A percentile compares a stretch with the other conserved stretches of the same genome.
These are phyloP conservation scores for Hipposideros larvatus DNA, from an alignment of 2,797 vertebrate species.

Conservation along the genomic window DNA sequence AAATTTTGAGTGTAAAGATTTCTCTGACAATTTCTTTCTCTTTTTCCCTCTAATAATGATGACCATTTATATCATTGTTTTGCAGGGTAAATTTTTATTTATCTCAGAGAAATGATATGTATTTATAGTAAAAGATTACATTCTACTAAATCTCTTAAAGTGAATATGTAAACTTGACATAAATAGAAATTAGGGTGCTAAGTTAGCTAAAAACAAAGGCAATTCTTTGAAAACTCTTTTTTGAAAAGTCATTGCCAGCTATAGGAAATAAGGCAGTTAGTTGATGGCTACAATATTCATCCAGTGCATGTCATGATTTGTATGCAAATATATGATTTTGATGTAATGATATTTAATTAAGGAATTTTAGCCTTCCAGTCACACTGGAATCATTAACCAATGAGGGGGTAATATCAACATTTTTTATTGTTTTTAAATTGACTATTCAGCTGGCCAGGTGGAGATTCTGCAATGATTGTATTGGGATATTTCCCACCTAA, in stretches of 20 bases:
- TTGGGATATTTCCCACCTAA: neutral
- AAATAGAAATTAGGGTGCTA: neutral
- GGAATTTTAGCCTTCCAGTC: neutral
- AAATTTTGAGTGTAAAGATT: slow-evolving; percentile 2
- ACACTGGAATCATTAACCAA: slow-evolving; percentile 32
- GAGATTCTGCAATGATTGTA: slow-evolving; percentile 43
- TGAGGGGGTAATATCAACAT: slow-evolving; percentile 1
- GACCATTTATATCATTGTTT: neutral
- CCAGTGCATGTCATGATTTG: neutral
- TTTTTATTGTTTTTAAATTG: slow-evolving; percentile 29
- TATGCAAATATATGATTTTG: neutral
- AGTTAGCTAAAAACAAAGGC: slow-evolving; percentile 22
- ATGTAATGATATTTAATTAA: slow-evolving; percentile 14
- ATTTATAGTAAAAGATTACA: neutral
- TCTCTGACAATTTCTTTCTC: neutral
- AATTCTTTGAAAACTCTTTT: neutral
- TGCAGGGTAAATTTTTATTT: neutral
- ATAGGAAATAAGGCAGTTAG: neutral
- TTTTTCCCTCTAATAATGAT: neutral
- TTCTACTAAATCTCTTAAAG: neutral
- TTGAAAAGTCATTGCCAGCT: neutral
- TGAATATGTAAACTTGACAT: neutral
- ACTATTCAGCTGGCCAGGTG: slow-evolving; percentile 40
- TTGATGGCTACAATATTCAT: neutral
- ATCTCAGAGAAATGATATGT: neutral